Evolutionary conservation across 2,888 invertebrate genomes (phyloP), one percentile per base, ranked within the genome.

Genomic region (Cacoxenus indagator): DNA sequence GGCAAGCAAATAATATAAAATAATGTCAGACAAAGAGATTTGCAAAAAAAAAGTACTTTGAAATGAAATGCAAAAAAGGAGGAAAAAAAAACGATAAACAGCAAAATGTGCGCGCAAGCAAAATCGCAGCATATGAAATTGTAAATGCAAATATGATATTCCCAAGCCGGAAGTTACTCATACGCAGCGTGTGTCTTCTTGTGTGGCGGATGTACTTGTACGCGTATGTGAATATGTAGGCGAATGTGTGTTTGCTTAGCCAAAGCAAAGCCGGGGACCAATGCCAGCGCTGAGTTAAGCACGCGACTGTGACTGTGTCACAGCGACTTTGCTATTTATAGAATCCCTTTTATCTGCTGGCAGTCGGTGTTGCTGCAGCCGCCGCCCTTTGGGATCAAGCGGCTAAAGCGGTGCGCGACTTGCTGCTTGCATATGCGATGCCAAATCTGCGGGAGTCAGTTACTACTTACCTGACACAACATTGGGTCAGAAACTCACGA

Each of bases 311-410:
- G n/a, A n/a, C n/a, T n/a, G n/a, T n/a, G n/a, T n/a, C n/a, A n/a
- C n/a, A n/a, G 45, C 11, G 51, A 51, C 51, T 51, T 22, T n/a
- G 51, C 27, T 55, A 27, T 55, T 24, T 55, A 27, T 27, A 55
- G 61, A 62, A 62, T 62, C 61, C n/a, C 67, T 70, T 77, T 77
- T 78, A 80, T 82, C 80, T 82, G 78, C 80, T 81, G 78, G 77
- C 75, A 72, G 61, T 43, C 19, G 61, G 57, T 55, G 59, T 48
- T 64, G 51, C 9, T 22, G 51, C 51, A 51, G 51, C 22, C 68
- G 66, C 65, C 67, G 73, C 81, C 71, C 69, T 73, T 43, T 71
- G 79, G 79, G 78, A 80, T 77, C 82, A 73, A 71, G 73, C 61
- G 62, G 37, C 37, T n/a, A 37, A 37, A 14, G 68, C 75, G 73